Base-by-base conservation (phyloP, 2,113 vertebrate species). In the Ciconia maguari region DNA sequence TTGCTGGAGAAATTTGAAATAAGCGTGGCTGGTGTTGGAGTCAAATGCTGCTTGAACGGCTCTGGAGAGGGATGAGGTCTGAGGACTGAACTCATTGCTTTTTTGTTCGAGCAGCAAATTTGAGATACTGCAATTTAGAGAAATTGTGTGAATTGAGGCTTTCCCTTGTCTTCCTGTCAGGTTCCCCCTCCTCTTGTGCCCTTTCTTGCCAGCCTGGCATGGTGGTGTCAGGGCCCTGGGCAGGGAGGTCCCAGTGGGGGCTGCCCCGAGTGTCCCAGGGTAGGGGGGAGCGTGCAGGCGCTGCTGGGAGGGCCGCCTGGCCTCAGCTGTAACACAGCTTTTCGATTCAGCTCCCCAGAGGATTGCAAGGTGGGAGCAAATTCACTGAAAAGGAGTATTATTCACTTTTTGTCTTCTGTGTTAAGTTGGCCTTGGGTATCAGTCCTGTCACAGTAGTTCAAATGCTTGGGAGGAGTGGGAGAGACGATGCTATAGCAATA, bases 241-340 rank as follows among this genome's bases (percentile, higher is more conserved):
- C n/a, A 10, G 38, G 26, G 36, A 55, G n/a, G 48, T 48, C 22
- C 7, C 5, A 5, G 13, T 38, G 38, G 49, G 13, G 14, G 30
- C 75, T 72, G 54, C 24, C 36, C 32, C 4, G 0, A 22, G 44
- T 5, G 26, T n/a, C 46, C 32, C 2, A 4, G 52, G 27, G 32
- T 36, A 55, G 51, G 41, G 29, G 3, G 57, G 26, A 62, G 26
- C 1, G 0, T 9, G 5, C 6, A 10, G 42, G 26, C 2, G 0
- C 38, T 38, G 32, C 27, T 54, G 77, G 25, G 29, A 74, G 29
- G 65, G 13, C 17, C 2, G 5, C 54, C 22, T 61, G 68, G 26
- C 64, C 27, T 5, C 3, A 34, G 11, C 60, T 42, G 29, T 29
- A 38, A 24, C 38, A 32, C 25, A 58, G 14, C 27, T 68, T 30